A percentile compares a stretch with the other conserved stretches of the same genome.
Evolutionary conservation across 2,797 vertebrate species (phyloP).

Genomic region (Centropyge bicolor): DNA sequence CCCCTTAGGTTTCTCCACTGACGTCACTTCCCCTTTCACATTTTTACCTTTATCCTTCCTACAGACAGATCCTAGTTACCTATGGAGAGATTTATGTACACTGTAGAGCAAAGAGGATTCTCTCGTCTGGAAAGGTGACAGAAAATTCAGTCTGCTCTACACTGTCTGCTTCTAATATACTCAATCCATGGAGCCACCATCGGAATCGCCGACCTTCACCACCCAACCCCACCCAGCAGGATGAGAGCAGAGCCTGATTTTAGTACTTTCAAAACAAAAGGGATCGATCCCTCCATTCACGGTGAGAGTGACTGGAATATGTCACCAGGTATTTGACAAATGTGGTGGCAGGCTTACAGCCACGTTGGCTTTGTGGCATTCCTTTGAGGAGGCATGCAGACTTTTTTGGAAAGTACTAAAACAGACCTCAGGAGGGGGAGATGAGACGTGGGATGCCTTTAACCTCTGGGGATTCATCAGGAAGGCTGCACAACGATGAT

Average conservation of each 20-base stretch:
- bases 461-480: conserved; percentile 52
- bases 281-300: background rate
- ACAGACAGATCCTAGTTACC: conserved; percentile 28
- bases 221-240: conserved; percentile 52
- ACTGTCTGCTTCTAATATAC: conserved; percentile 50
- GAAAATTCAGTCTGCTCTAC: conserved; percentile 73
- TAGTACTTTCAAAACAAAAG: conserved; percentile 57
- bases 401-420: conserved; percentile 71
- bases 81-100: conserved; percentile 38
- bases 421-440: conserved; percentile 59
- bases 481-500: conserved; percentile 53
- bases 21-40: conserved; percentile 27
- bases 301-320: background rate
- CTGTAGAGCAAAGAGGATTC: conserved; percentile 73
- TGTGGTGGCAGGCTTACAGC: background rate
- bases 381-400: conserved; percentile 9
- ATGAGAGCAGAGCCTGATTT: conserved; percentile 57
- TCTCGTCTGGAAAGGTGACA: conserved; percentile 42
- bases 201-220: conserved; percentile 85
- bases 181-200: conserved; percentile 82
- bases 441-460: conserved; percentile 60
- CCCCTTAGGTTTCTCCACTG: conserved; percentile 27
- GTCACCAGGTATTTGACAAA: background rate
- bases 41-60: conserved; percentile 39
- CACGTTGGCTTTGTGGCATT: conserved; percentile 19